These are phyloP conservation scores for Rhizoglyphus robini DNA, from an alignment of 1,140 invertebrate species.

Conservation along the genomic window DNA sequence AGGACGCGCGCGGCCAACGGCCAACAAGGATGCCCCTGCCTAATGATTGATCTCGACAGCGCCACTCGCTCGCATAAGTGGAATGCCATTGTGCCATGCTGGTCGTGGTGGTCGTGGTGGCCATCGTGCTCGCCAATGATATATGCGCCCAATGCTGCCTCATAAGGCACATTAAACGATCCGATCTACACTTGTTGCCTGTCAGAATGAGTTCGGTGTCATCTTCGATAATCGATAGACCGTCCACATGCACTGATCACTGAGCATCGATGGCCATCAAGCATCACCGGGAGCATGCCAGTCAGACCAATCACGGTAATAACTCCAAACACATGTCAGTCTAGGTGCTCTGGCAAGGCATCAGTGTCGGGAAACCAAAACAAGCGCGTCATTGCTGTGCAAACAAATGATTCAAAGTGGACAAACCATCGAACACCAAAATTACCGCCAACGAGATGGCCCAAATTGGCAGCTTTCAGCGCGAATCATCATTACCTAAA, in stretches of 20 bases:
- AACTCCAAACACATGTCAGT: too few relatives aligned
- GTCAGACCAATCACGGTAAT: too few relatives aligned
- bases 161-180: slow-evolving; percentile 3
- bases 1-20: background rate
- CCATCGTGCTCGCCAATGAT: background rate
- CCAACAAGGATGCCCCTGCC: background rate
- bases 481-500: too few relatives aligned
- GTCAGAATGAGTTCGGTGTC: background rate
- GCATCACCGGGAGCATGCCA: too few relatives aligned
- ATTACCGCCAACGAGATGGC: too few relatives aligned
- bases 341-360: too few relatives aligned
- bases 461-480: too few relatives aligned
- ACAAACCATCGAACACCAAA: too few relatives aligned
- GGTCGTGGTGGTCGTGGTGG: background rate
- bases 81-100: slow-evolving; percentile 5
- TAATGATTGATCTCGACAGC: slow-evolving; percentile 13
- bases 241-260: background rate
- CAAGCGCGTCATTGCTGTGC: too few relatives aligned
- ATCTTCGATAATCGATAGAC: background rate
- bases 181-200: slow-evolving; percentile 8
- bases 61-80: background rate
- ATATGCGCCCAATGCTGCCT: background rate
- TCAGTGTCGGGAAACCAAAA: too few relatives aligned
- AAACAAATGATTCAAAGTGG: too few relatives aligned
- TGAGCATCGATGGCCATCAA: too few relatives aligned